Conservation (phyloP, 35 echinoderm and acorn worm species). For the Heliocidaris erythrogramma region DNA sequence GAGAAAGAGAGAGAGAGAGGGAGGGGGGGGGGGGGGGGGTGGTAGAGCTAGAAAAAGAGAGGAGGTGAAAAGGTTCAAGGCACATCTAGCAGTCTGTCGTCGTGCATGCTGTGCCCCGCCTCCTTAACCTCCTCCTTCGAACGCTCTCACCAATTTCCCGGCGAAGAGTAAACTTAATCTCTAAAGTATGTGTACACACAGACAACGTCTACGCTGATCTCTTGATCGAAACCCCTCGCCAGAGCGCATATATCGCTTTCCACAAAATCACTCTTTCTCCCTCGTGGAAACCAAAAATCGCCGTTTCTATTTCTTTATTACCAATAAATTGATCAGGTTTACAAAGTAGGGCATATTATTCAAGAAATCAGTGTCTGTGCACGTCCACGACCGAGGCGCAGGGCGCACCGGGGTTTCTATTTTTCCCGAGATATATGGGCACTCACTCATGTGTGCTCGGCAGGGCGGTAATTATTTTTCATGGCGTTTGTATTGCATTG, state of each 20-base stretch:
- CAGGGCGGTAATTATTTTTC: not conserved
- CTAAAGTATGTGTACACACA: not conserved
- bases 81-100: not conserved
- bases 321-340: not conserved
- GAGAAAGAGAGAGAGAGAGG: too few species aligned
- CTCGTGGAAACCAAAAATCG: not conserved
- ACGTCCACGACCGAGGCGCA: not conserved
- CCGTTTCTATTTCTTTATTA: not conserved
- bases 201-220: not conserved
- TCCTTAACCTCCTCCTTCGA: not conserved
- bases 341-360: slow-evolving; percentile 10
- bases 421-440: not conserved
- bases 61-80: not conserved
- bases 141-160: not conserved
- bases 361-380: not conserved
- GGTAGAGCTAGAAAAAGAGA: not conserved
- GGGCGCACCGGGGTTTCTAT: not conserved
- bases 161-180: not conserved
- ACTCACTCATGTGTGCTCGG: slow-evolving; percentile 1
- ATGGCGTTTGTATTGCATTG: slow-evolving; percentile 3
- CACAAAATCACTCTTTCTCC: not conserved
- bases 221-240: not conserved
- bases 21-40: too few species aligned
- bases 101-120: not conserved
- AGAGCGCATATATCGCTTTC: not conserved